Evolutionary conservation across 2,797 vertebrate genomes (phyloP).

Genomic region (Okamejei kenojei): DNA sequence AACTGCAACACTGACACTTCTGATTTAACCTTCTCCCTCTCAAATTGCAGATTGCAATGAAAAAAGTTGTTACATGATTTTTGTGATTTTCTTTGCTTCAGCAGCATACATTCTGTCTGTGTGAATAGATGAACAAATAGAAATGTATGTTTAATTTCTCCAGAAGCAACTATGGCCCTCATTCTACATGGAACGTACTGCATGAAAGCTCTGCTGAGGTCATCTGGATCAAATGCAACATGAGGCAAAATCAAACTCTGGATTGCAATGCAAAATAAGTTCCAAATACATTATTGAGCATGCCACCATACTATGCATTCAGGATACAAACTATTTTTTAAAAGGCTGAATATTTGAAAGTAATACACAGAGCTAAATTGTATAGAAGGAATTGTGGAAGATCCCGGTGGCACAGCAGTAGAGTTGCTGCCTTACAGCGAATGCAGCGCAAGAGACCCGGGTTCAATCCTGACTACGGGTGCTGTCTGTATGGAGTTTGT

Average conservation of each 20-base stretch:
- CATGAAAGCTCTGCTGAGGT: neutral
- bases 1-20: too few species aligned
- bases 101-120: neutral
- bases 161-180: neutral
- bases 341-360: neutral
- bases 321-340: neutral
- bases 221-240: neutral
- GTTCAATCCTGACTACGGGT: too few species aligned
- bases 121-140: neutral
- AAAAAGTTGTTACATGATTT: slow-evolving; percentile 12
- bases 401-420: too few species aligned
- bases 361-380: neutral
- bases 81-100: neutral
- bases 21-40: too few species aligned
- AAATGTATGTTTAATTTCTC: neutral
- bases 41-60: neutral
- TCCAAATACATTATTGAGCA: neutral
- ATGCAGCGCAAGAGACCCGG: too few species aligned
- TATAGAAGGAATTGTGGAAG: too few species aligned
- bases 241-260: neutral
- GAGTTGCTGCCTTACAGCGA: too few species aligned
- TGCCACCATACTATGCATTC: neutral
- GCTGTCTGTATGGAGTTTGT: too few species aligned
- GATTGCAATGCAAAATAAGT: neutral
- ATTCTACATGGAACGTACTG: neutral